These are phyloP conservation scores for Sylvia atricapilla DNA, from an alignment of 2,113 vertebrate genomes.

Conservation along the genomic window DNA sequence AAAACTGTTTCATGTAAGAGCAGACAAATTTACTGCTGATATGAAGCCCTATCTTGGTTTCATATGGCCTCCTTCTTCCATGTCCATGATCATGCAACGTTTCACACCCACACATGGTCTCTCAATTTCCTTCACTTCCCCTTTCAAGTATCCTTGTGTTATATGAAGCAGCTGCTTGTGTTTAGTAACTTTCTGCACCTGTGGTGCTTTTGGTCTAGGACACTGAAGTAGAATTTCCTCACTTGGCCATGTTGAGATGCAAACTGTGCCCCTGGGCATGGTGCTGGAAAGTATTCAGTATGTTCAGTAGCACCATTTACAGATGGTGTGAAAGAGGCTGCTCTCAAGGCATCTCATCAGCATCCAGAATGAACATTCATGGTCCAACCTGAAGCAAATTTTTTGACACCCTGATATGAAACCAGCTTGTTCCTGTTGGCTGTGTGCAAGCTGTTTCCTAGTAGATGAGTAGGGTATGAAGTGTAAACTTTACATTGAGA, in stretches of 20 bases:
- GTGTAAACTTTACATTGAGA: background rate
- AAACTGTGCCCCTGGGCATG: background rate
- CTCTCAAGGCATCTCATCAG: background rate
- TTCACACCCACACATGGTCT: background rate
- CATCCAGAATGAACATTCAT: background rate
- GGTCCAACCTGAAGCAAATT: background rate
- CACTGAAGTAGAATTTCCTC: background rate
- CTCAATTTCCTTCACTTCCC: slow-evolving; percentile 3
- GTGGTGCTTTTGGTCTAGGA: background rate
- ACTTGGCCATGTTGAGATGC: background rate
- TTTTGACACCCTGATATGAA: background rate
- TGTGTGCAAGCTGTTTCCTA: background rate
- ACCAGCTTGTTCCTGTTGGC: background rate
- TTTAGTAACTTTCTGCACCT: slow-evolving; percentile 11
- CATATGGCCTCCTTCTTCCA: background rate
- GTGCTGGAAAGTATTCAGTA: background rate
- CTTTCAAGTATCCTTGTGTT: background rate
- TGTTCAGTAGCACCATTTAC: background rate
- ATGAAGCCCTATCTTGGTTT: background rate
- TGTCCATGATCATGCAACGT: background rate
- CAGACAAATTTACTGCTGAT: background rate
- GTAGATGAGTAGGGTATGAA: slow-evolving; percentile 10
- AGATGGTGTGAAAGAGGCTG: slow-evolving; percentile 10
- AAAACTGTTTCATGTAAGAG: background rate
- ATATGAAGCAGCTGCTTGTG: background rate